phyloP scores from a whole-genome alignment of 2,888 invertebrate genomes.

The Thyatira batis region DNA sequence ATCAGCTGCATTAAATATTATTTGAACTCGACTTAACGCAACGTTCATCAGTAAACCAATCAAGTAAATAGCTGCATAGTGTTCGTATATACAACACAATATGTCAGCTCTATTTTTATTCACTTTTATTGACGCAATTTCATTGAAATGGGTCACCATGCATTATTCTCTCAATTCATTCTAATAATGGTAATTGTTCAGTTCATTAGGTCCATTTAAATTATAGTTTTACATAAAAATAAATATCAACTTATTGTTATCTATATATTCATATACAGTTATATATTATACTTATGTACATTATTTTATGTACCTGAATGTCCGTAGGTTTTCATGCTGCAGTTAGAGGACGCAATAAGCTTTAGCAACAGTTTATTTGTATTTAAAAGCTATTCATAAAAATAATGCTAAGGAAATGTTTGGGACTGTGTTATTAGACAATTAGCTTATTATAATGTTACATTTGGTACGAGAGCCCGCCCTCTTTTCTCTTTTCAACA shows the following conservation, averaged over 20 bases:
- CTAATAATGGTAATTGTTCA: conserved; percentile 36
- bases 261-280: too few species aligned
- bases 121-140: conserved; percentile 27
- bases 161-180: conserved; percentile 37
- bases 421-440: conserved; percentile 76
- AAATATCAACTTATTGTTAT: too few species aligned
- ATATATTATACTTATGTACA: too few species aligned
- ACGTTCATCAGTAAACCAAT: background rate
- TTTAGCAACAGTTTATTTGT: conserved; percentile 6
- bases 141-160: conserved; percentile 29
- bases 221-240: conserved; percentile 18
- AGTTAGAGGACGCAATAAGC: background rate
- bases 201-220: conserved; percentile 20
- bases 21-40: background rate
- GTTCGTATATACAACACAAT: conserved; percentile 2
- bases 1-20: background rate
- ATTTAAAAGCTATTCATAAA: conserved; percentile 14
- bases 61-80: background rate
- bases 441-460: conserved; percentile 52
- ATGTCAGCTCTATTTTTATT: conserved; percentile 32
- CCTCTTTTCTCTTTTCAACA: conserved; percentile 79
- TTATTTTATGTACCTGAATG: background rate
- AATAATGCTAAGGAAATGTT: conserved; percentile 53
- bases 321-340: background rate
- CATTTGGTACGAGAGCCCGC: conserved; percentile 46